Conservation (phyloP, 2,113 vertebrate genomes). For the Phoenicopterus ruber region DNA sequence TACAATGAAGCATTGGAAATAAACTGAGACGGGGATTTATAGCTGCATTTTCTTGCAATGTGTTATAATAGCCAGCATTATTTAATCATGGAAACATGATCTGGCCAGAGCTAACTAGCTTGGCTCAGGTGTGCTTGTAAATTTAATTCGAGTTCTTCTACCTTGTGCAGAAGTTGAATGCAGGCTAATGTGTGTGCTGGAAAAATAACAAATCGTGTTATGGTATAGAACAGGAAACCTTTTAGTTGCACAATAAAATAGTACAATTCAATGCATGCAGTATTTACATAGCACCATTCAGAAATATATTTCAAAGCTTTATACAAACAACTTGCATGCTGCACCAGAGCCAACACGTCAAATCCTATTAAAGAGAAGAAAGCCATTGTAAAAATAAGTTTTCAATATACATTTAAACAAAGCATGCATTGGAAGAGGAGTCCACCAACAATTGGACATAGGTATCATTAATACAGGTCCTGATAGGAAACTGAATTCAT, state of each 20-base stretch:
- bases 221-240: conserved; percentile 11
- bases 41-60: neutral
- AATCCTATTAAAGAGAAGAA: conserved; percentile 23
- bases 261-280: neutral
- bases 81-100: conserved; percentile 29
- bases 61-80: neutral
- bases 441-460: neutral
- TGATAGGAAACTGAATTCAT: neutral
- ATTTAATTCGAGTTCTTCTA: conserved; percentile 14
- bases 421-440: neutral
- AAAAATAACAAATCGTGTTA: conserved; percentile 19
- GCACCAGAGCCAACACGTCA: neutral
- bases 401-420: neutral
- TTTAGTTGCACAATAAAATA: neutral
- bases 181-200: neutral
- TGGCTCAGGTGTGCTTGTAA: conserved; percentile 23
- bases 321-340: neutral
- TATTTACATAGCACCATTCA: neutral
- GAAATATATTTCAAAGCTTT: conserved; percentile 7
- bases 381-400: neutral
- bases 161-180: conserved; percentile 2
- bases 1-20: neutral
- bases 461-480: neutral
- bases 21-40: neutral
- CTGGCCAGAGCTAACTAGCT: neutral